Conservation (phyloP, 2,888 invertebrate species). For the Empis stercorea region DNA sequence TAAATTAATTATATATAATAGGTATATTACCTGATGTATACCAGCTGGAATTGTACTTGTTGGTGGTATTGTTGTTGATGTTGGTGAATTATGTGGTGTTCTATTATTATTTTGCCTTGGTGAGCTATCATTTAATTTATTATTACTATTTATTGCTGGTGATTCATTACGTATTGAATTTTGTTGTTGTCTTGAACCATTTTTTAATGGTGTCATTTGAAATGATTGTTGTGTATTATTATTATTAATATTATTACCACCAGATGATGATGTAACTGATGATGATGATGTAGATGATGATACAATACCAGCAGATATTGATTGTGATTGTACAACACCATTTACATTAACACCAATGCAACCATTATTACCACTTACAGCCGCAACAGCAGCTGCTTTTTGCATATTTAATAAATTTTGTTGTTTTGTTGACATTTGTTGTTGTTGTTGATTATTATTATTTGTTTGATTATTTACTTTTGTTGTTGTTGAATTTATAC, state of each 20-base stretch:
- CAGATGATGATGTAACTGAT: slow-evolving; percentile 17
- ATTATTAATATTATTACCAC: slow-evolving; percentile 13
- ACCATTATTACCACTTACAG: slow-evolving; percentile 17
- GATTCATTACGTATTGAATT: slow-evolving; percentile 23
- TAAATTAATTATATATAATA: not conserved
- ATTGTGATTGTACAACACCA: slow-evolving; percentile 17
- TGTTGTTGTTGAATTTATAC: slow-evolving; percentile 13
- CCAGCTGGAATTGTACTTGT: slow-evolving; percentile 23
- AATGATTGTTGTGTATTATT: too few species aligned
- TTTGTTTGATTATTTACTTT: slow-evolving; percentile 15
- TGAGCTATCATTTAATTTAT: slow-evolving; percentile 30
- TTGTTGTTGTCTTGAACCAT: too few species aligned
- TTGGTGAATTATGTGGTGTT: slow-evolving; percentile 40
- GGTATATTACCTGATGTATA: slow-evolving; percentile 34
- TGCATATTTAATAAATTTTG: slow-evolving; percentile 27
- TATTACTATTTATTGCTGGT: slow-evolving; percentile 21
- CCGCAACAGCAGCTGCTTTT: slow-evolving; percentile 24
- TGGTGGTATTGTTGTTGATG: slow-evolving; percentile 32
- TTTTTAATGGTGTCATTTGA: too few species aligned
- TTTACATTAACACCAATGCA: not conserved
- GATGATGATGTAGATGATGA: slow-evolving; percentile 15
- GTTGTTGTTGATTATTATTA: slow-evolving; percentile 17
- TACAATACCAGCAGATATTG: slow-evolving; percentile 21
- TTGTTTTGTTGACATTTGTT: slow-evolving; percentile 19
- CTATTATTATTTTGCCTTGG: slow-evolving; percentile 32